Percentiles rank a stretch among this genome's conserved stretches.
These are phyloP conservation scores for Tylochromis polylepis DNA, from an alignment of 2,113 vertebrate species.

Conservation along the genomic window DNA sequence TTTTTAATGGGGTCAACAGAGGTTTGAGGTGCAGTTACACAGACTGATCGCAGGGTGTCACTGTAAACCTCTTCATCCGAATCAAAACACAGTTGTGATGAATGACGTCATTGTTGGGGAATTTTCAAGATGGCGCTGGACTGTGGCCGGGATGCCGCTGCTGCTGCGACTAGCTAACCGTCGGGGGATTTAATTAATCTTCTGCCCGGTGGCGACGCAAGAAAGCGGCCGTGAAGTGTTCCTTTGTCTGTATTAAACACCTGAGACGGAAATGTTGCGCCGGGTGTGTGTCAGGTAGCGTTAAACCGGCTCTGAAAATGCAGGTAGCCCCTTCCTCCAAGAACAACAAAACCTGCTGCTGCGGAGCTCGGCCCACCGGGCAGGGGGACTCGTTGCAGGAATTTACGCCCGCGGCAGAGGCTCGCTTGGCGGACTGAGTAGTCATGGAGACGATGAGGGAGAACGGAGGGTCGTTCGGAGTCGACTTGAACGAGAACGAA, in stretches of 20 bases:
- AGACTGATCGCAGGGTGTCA: background rate
- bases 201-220: background rate
- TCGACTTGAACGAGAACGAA: constrained; percentile 67
- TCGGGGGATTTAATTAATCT: constrained; percentile 23
- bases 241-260: accelerated
- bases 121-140: constrained; percentile 74
- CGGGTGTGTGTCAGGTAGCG: background rate
- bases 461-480: constrained; percentile 27
- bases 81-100: background rate
- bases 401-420: constrained; percentile 17
- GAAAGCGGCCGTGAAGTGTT: background rate
- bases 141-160: constrained; percentile 26
- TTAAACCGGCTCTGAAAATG: constrained; percentile 47
- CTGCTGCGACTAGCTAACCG: constrained; percentile 10
- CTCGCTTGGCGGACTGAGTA: constrained; percentile 39
- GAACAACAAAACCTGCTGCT: constrained; percentile 55
- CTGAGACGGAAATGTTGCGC: background rate
- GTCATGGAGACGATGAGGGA: constrained; percentile 58
- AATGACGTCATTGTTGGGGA: constrained; percentile 63
- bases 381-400: constrained; percentile 33
- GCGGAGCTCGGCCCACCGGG: constrained; percentile 45
- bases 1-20: background rate
- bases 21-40: constrained; percentile 15
- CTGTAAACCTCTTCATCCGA: background rate
- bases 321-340: constrained; percentile 48